phyloP scores from a whole-genome alignment of 2,113 vertebrate genomes.

The Burhinus oedicnemus region DNA sequence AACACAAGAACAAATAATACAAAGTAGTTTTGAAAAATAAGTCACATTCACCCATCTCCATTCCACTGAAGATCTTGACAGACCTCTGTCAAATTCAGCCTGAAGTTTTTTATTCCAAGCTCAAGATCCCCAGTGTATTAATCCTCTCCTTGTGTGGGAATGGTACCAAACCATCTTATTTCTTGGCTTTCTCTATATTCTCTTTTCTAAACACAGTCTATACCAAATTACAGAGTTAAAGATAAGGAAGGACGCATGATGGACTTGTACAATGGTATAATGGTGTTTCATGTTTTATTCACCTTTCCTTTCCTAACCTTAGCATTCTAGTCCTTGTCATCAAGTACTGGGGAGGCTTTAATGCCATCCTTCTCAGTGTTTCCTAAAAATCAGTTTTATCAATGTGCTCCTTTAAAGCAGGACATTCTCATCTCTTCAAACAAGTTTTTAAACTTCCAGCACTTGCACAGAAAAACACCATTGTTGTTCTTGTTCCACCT shows the following conservation, averaged over 20 bases:
- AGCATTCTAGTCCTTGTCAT: background rate
- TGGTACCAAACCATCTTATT: background rate
- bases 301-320: background rate
- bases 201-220: background rate
- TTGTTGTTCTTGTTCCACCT: background rate
- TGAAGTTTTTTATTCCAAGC: background rate
- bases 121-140: background rate
- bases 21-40: background rate
- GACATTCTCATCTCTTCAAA: background rate
- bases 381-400: background rate
- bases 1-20: background rate
- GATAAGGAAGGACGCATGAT: background rate
- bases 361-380: background rate
- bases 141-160: background rate
- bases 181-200: background rate
- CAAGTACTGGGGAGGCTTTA: background rate
- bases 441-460: background rate
- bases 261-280: background rate
- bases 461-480: background rate
- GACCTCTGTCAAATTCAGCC: background rate
- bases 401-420: background rate
- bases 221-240: background rate
- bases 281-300: background rate
- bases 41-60: background rate
- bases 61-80: background rate